A percentile compares a stretch with the other conserved stretches of the same genome.
phyloP scores from a whole-genome alignment of 2,888 invertebrate species.

The Eumerus sabulonum region DNA sequence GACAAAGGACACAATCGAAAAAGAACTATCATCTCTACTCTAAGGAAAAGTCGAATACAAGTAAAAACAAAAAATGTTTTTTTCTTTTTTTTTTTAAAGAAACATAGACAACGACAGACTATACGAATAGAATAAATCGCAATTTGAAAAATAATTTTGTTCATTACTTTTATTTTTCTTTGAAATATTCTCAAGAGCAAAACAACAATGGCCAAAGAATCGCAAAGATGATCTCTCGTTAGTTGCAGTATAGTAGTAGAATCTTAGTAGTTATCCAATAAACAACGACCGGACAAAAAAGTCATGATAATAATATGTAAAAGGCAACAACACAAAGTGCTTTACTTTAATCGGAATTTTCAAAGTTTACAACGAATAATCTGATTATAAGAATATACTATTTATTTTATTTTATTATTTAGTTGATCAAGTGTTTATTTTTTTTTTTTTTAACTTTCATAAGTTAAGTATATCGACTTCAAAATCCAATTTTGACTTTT shows the following conservation, averaged over 20 bases:
- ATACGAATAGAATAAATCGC: conserved; percentile 34
- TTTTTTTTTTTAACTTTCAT: conserved; percentile 28
- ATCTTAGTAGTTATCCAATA: conserved; percentile 39
- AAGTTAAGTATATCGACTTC: conserved; percentile 2
- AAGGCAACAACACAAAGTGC: conserved; percentile 62
- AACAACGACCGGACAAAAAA: neutral
- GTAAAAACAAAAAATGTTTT: conserved; percentile 18
- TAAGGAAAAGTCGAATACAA: conserved; percentile 54
- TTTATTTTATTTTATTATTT: conserved; percentile 33
- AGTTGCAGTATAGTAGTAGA: conserved; percentile 32
- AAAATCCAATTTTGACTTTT: conserved; percentile 57
- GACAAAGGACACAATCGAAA: conserved; percentile 61
- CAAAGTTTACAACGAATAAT: conserved; percentile 51
- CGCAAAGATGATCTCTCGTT: conserved; percentile 58
- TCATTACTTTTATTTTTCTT: conserved; percentile 28
- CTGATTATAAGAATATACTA: conserved; percentile 40
- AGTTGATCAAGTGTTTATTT: conserved; percentile 66
- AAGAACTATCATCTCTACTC: conserved; percentile 51
- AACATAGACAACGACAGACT: conserved; percentile 58
- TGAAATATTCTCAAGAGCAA: conserved; percentile 24
- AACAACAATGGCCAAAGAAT: conserved; percentile 68
- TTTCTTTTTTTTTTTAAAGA: conserved; percentile 54
- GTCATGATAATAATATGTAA: conserved; percentile 19
- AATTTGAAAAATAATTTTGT: conserved; percentile 62
- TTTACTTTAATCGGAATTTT: conserved; percentile 66